Conservation (phyloP, 1,140 invertebrate genomes). For the Teleogryllus occipitalis region DNA sequence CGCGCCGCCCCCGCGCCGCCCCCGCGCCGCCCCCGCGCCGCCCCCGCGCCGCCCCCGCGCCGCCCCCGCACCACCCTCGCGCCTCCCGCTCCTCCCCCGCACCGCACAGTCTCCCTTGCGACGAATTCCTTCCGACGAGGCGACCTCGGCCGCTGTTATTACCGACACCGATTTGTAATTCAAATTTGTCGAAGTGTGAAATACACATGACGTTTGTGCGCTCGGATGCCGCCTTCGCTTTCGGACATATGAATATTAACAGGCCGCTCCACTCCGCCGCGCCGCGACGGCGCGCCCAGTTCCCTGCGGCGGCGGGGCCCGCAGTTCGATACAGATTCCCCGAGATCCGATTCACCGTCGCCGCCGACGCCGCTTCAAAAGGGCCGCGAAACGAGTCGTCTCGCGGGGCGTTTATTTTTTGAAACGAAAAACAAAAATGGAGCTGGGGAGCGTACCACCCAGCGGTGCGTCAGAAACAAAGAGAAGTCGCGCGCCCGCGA, state of each 20-base stretch:
- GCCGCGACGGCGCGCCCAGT: background rate
- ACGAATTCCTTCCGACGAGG: no score
- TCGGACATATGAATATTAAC: conserved; percentile 1
- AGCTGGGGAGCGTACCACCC: background rate
- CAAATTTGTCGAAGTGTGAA: conserved; percentile 4
- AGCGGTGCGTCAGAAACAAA: no score
- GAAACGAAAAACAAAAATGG: background rate
- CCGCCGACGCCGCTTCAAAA: background rate
- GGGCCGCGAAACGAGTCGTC: background rate
- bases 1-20: no score
- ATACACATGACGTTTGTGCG: background rate
- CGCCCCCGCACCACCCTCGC: no score
- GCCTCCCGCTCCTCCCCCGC: no score
- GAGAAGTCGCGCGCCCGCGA: background rate
- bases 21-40: no score
- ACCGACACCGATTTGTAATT: background rate
- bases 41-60: no score
- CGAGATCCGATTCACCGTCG: background rate
- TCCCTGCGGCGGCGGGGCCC: background rate
- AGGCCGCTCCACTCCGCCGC: background rate
- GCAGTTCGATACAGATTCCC: background rate
- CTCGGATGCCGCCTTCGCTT: background rate
- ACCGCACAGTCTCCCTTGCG: no score
- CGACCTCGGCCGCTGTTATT: background rate
- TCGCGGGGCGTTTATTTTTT: background rate